Percentiles rank a stretch among this genome's conserved stretches.
These are phyloP conservation scores for Athene cunicularia DNA, from an alignment of 2,113 vertebrate species.

Conservation along the genomic window DNA sequence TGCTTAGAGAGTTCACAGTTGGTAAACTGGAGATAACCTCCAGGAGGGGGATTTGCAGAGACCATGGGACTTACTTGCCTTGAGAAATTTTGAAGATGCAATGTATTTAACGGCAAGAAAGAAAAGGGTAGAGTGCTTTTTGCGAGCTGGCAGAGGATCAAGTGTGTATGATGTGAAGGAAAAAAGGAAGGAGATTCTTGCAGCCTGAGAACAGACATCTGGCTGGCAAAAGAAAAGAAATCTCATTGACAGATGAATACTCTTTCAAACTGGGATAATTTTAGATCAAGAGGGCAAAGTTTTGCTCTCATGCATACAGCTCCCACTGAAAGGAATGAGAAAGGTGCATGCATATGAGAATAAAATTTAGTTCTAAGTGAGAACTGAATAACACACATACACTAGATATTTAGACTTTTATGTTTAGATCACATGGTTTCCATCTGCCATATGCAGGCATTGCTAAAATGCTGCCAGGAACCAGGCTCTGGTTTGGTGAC, in stretches of 20 bases:
- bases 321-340: neutral
- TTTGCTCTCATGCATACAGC: constrained; percentile 12
- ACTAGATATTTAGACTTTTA: neutral
- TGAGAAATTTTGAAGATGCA: constrained; percentile 29
- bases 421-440: constrained; percentile 7
- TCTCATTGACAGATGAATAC: constrained; percentile 38
- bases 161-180: constrained; percentile 47
- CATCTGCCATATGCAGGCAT: constrained; percentile 44
- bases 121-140: constrained; percentile 29
- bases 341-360: constrained; percentile 10
- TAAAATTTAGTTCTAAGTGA: constrained; percentile 10
- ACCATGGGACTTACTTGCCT: constrained; percentile 4
- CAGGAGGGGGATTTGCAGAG: neutral
- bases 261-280: constrained; percentile 43
- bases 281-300: constrained; percentile 55
- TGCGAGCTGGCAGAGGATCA: constrained; percentile 43
- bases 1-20: constrained; percentile 10
- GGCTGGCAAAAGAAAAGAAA: constrained; percentile 52
- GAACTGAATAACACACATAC: neutral
- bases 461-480: constrained; percentile 29
- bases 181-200: constrained; percentile 56
- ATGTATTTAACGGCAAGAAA: neutral
- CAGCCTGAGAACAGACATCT: constrained; percentile 60
- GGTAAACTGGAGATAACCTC: constrained; percentile 41
- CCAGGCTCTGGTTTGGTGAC: constrained; percentile 56